Conservation (phyloP, 2,113 vertebrate species). For the Microtus oregoni region DNA sequence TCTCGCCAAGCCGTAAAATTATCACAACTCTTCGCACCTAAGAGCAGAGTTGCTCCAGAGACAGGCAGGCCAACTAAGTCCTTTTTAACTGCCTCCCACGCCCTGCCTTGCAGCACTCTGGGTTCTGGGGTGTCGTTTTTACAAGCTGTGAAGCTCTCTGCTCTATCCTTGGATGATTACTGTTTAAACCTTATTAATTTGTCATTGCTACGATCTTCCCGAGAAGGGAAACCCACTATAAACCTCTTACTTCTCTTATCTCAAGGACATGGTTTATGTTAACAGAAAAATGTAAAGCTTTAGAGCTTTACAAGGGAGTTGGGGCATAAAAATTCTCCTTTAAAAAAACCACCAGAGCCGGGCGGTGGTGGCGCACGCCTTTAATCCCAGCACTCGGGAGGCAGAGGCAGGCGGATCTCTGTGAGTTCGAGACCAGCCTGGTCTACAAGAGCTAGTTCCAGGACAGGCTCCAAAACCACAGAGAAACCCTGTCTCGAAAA, state of each 20-base stretch:
- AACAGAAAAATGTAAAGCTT: slow-evolving; percentile 15
- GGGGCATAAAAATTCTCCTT: background rate
- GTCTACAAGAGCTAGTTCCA: too few species aligned
- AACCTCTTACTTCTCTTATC: background rate
- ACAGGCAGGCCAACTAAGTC: background rate
- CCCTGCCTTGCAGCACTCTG: background rate
- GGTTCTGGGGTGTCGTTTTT: background rate
- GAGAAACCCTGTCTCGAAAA: too few species aligned
- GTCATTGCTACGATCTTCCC: background rate
- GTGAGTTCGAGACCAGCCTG: too few species aligned
- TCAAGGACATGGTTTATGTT: slow-evolving; percentile 28
- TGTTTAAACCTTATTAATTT: background rate
- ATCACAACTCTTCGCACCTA: slow-evolving; percentile 16
- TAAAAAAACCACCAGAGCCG: background rate
- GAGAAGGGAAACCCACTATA: background rate
- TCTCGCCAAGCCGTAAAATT: slow-evolving; percentile 41
- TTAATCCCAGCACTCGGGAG: too few species aligned
- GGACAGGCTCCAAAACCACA: too few species aligned
- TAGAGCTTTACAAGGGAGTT: background rate
- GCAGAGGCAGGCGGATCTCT: too few species aligned
- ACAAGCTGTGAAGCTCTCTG: background rate
- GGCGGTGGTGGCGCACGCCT: too few species aligned
- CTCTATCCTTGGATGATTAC: slow-evolving; percentile 22
- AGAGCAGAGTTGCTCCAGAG: background rate
- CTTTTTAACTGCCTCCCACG: background rate